Conservation (phyloP, 1,140 invertebrate species). For the Drosophila lacertosa region DNA sequence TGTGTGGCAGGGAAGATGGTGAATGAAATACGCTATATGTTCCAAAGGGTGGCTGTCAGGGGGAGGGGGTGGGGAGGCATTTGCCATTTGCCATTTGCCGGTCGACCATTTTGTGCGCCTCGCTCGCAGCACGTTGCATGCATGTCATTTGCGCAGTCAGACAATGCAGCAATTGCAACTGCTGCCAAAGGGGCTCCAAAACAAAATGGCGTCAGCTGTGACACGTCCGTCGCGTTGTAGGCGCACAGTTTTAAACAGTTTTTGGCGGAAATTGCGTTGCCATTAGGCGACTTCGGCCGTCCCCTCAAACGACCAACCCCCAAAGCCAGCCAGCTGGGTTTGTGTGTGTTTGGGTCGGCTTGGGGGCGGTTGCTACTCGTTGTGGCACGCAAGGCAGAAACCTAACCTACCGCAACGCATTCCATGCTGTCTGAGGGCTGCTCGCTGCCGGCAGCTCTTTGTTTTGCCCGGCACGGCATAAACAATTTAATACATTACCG, state of each 20-base stretch:
- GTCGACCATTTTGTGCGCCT: conserved; percentile 68
- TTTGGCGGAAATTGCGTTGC: conserved; percentile 73
- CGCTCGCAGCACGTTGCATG: conserved; percentile 61
- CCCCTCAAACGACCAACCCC: conserved; percentile 57
- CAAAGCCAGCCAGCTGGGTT: conserved; percentile 10
- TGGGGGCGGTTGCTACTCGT: no score
- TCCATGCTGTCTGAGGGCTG: conserved; percentile 70
- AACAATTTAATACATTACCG: conserved; percentile 78
- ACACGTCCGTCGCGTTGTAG: conserved; percentile 34
- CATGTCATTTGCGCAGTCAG: conserved; percentile 77
- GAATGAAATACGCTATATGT: conserved; percentile 8
- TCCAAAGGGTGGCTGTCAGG: neutral
- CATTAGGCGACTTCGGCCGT: conserved; percentile 50
- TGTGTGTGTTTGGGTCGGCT: neutral
- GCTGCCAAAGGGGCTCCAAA: conserved; percentile 26
- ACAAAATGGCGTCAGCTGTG: conserved; percentile 65
- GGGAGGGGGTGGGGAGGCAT: neutral
- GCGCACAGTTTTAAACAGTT: conserved; percentile 37
- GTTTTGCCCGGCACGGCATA: conserved; percentile 49
- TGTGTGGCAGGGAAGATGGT: neutral
- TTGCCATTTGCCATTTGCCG: conserved; percentile 69
- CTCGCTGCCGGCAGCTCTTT: conserved; percentile 8
- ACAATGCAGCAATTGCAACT: conserved; percentile 59
- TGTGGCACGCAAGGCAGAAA: conserved; percentile 12
- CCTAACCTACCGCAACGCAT: conserved; percentile 77